Base-by-base conservation (phyloP, 2,888 invertebrate species). In the Eristalinus aeneus region DNA sequence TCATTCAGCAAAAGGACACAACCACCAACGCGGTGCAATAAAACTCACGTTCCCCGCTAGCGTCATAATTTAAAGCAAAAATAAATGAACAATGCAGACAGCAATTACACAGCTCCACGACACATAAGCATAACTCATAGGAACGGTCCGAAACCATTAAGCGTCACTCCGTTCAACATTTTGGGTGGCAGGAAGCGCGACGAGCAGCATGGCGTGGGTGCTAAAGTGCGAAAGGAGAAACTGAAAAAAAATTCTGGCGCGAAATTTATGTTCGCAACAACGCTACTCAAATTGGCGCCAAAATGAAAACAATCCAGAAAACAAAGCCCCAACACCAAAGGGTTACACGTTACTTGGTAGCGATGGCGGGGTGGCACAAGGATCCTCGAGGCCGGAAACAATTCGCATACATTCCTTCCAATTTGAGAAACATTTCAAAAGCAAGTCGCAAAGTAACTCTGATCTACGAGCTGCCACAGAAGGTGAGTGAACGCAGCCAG, bases 401-500 rank as follows among this genome's bases (percentile, higher is more conserved):
- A 86, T 86, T 82, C 82, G 78, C 86, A 82, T 82, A 82, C 71
- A 74, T 86, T 82, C 71, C 82, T 86, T 74, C 65, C 82, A 82
- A 78, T 81, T 82, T 77, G 76, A 75, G 53, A 36, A 81, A 36
- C 80, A 76, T 64, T 65, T 54, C 64, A 39, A 77, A 81, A 73
- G 46, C 76, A 76, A 85, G 76, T 76, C 81, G 65, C 73, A 73
- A 71, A 76, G 85, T 76, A 81, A 69, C 63, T 77, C 58, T 60
- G 54, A 78, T 60, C 36, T 82, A 61, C 46, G 27, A 71, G 68
- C 46, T 9, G 12, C 56, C 46, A n/a, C 32, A 23, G 32, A 22
- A 23, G 31, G 23, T 61, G 61, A 39, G 58, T 61, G 32, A 20
- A 31, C 69, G 12, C 23, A 5, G 4, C 27, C 53, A 23, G 20